Conservation (phyloP, 2,797 vertebrate species). For the Chloroceryle inda region DNA sequence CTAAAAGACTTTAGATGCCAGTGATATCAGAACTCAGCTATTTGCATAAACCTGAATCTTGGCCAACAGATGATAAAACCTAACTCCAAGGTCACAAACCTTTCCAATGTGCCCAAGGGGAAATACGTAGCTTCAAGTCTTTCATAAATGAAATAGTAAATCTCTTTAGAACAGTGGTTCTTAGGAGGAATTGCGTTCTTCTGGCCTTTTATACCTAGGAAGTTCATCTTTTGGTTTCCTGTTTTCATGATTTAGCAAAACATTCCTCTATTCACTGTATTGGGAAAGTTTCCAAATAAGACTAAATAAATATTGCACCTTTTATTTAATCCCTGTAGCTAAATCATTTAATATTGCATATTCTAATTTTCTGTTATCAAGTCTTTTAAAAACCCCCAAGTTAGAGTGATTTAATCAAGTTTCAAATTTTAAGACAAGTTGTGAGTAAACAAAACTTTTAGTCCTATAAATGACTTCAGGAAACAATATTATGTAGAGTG, state of each 20-base stretch:
- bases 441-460: not conserved
- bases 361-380: not conserved
- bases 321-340: not conserved
- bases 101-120: not conserved
- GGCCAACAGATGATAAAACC: not conserved
- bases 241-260: not conserved
- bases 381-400: not conserved
- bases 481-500: not conserved
- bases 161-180: not conserved
- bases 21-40: not conserved
- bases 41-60: slow-evolving; percentile 9
- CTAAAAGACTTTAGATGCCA: not conserved
- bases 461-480: not conserved
- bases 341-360: not conserved
- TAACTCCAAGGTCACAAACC: not conserved
- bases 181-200: not conserved
- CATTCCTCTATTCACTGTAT: not conserved
- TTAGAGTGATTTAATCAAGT: not conserved
- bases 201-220: not conserved
- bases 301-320: not conserved
- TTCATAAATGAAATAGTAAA: not conserved
- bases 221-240: not conserved
- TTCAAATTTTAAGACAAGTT: not conserved
- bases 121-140: not conserved
- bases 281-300: not conserved